Conservation (phyloP, 2,113 vertebrate species). For the Sus scrofa region T2T-Sscrofa CM000812.6:54425001-54425500, state of each 20-base stretch:
- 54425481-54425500: not conserved
- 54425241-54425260: not conserved
- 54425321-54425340: not conserved
- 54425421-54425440: not conserved
- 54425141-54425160: constrained; percentile 12
- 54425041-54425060: constrained; percentile 24
- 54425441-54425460: not conserved
- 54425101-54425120: constrained; percentile 18
- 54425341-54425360: not conserved
- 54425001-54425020: no score
- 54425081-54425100: not conserved
- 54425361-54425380: not conserved
- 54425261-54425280: not conserved
- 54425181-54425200: not conserved
- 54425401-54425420: not conserved
- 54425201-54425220: not conserved
- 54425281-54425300: not conserved
- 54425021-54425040: not conserved
- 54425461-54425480: accelerated
- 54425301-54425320: not conserved
- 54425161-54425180: constrained; percentile 7
- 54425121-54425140: constrained; percentile 36
- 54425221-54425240: not conserved
- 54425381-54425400: not conserved
- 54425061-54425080: not conserved